These are phyloP conservation scores for Crepidodera aurea DNA, from an alignment of 2,888 invertebrate genomes.

Conservation along the genomic window DNA sequence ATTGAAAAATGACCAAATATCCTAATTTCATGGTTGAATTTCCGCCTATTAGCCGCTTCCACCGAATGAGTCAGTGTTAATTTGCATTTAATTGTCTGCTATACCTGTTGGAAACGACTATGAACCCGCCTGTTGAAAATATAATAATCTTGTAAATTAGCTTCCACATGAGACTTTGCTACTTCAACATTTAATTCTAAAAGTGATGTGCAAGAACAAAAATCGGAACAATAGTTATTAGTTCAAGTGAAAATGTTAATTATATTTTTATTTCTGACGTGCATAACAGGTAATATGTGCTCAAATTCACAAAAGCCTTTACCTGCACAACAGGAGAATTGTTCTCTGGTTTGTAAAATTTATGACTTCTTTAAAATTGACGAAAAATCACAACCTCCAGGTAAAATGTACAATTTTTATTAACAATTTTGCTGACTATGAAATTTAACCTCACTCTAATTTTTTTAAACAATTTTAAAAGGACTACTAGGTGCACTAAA, in stretches of 20 bases:
- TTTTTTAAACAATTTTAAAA: no score
- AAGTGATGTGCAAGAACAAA: slow-evolving; percentile 18
- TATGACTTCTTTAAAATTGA: not conserved
- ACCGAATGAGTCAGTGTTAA: slow-evolving; percentile 9
- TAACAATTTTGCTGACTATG: not conserved
- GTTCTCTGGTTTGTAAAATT: not conserved
- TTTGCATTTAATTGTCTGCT: slow-evolving; percentile 5
- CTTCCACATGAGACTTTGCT: slow-evolving; percentile 16
- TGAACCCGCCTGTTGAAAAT: slow-evolving; percentile 9
- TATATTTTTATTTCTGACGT: slow-evolving; percentile 1
- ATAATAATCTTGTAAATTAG: slow-evolving; percentile 17
- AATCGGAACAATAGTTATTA: slow-evolving; percentile 8
- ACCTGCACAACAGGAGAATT: slow-evolving; percentile 5
- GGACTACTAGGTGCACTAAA: not conserved
- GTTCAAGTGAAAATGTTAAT: slow-evolving; percentile 18
- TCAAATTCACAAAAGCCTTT: slow-evolving; percentile 7
- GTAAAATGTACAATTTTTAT: not conserved
- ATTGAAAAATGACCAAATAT: not conserved
- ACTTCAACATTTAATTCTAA: slow-evolving; percentile 12
- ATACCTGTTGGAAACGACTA: slow-evolving; percentile 6
- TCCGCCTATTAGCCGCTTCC: not conserved
- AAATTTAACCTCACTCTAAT: no score
- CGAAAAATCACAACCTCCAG: not conserved
- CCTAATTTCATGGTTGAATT: not conserved
- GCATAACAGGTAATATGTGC: slow-evolving; percentile 18